phyloP scores from a whole-genome alignment of 1,140 invertebrate species.

The Drosophila mauritiana region DNA sequence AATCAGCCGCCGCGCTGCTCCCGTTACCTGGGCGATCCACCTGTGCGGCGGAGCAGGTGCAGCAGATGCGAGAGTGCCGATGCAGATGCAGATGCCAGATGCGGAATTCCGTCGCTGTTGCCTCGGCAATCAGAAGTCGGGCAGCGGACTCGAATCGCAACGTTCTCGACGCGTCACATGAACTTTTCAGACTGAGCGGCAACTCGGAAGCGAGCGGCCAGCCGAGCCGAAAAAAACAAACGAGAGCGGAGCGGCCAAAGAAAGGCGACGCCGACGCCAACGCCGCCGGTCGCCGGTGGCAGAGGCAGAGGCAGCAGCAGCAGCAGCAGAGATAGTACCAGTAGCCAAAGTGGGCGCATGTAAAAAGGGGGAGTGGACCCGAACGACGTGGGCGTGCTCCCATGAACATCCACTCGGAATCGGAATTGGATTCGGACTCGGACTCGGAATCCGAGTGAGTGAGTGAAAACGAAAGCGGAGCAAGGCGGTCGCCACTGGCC shows the following conservation, averaged over 20 bases:
- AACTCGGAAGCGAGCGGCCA: slow-evolving; percentile 41
- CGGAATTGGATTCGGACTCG: background rate
- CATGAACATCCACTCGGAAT: slow-evolving; percentile 2
- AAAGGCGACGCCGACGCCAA: slow-evolving; percentile 44
- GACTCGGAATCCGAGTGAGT: background rate
- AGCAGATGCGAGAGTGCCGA: slow-evolving; percentile 27
- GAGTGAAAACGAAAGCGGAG: slow-evolving; percentile 51
- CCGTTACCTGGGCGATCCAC: slow-evolving; percentile 37
- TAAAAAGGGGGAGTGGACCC: slow-evolving; percentile 17
- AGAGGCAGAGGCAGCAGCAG: slow-evolving; percentile 8
- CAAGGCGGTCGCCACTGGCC: slow-evolving; percentile 1
- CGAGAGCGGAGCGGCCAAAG: slow-evolving; percentile 37
- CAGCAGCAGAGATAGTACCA: slow-evolving; percentile 8
- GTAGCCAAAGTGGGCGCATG: slow-evolving; percentile 15
- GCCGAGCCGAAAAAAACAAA: slow-evolving; percentile 44
- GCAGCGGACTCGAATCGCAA: slow-evolving; percentile 48
- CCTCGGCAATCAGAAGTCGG: slow-evolving; percentile 20
- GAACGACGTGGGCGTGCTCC: slow-evolving; percentile 4
- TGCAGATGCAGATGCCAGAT: slow-evolving; percentile 44
- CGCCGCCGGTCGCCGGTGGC: slow-evolving; percentile 53
- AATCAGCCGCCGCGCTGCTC: slow-evolving; percentile 24
- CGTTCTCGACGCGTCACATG: slow-evolving; percentile 75
- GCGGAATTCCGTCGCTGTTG: slow-evolving; percentile 32
- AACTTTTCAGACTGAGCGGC: slow-evolving; percentile 75
- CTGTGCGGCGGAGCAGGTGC: slow-evolving; percentile 23